Evolutionary conservation across 2,797 vertebrate species (phyloP), one percentile per base, ranked within the genome.

Genomic region (Pseudochaenichthys georgianus): DNA sequence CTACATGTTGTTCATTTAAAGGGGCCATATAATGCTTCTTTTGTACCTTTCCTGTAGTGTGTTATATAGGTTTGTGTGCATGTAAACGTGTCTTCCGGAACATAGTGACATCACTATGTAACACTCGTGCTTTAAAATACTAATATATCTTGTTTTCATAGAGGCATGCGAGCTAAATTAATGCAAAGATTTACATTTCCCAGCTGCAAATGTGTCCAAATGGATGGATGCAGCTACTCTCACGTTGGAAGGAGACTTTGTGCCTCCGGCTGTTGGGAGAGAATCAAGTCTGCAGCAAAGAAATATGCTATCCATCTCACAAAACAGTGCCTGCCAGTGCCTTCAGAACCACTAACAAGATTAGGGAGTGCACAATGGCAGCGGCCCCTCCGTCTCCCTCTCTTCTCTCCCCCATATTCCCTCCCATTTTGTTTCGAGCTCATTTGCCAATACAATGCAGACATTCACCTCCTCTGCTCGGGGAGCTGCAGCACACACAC

Each of bases 381-480:
- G 52, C 88, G 41, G 76, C 60, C 81, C 83, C 75, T 67, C 67
- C 42, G 64, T 79, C 87, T 75, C 65, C 62, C 31, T 78, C 61
- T 61, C 68, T 51, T 38, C 53, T 16, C n/a, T 3, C 53, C 55
- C 57, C 69, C 52, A 28, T 82, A 57, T 86, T 76, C 78, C 80
- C 82, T 86, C 75, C 73, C 71, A 80, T 88, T 90, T 92, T 85
- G 94, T 96, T 38, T 96, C 94, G 82, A 91, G 95, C 1, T 96
- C 95, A 87, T 97, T 97, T 94, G 95, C 96, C 73, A 95, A 96
- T 60, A 92, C 92, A 92, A 93, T 92, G 87, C 86, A 80, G 88
- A 90, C 90, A 92, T 91, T 93, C 88, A 75, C 82, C 83, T 90
- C 86, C 55, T 82, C 84, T 89, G 84, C 67, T 82, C 2, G 52